Evolutionary conservation across 2,797 vertebrate species (phyloP).

Genomic region (Fistularia tabacaria): DNA sequence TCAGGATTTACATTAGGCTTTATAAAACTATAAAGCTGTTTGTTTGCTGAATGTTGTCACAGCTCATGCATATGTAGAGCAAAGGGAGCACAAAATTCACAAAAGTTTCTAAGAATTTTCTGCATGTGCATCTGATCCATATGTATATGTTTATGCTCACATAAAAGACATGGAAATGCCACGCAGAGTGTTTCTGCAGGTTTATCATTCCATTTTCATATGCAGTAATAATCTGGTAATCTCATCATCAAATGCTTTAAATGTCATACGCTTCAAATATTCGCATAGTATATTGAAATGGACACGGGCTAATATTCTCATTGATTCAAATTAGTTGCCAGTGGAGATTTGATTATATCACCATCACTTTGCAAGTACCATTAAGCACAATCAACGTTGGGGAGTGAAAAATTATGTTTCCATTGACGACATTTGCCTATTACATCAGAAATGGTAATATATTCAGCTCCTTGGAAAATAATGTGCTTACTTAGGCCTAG

Average conservation of each 20-base stretch:
- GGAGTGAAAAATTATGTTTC: slow-evolving; percentile 56
- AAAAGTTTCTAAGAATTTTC: too few species aligned
- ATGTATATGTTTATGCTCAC: slow-evolving; percentile 13
- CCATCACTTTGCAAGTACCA: slow-evolving; percentile 56
- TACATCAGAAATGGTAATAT: slow-evolving; percentile 45
- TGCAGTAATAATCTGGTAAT: slow-evolving; percentile 17
- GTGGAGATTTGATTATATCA: slow-evolving; percentile 65
- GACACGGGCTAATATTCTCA: slow-evolving; percentile 42
- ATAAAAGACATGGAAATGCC: slow-evolving; percentile 30
- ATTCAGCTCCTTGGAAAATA: slow-evolving; percentile 52
- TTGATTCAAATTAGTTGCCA: slow-evolving; percentile 63
- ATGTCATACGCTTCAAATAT: slow-evolving; percentile 50
- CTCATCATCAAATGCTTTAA: slow-evolving; percentile 47
- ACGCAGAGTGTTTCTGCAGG: slow-evolving; percentile 20
- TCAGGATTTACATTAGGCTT: slow-evolving; percentile 1
- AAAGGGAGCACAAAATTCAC: too few species aligned
- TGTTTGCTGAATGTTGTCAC: slow-evolving; percentile 11
- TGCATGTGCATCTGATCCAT: neutral
- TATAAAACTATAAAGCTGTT: slow-evolving; percentile 12
- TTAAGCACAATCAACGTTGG: slow-evolving; percentile 62
- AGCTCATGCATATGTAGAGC: neutral
- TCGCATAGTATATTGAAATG: slow-evolving; percentile 60
- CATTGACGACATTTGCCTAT: slow-evolving; percentile 61
- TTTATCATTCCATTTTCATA: slow-evolving; percentile 5
- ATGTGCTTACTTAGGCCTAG: slow-evolving; percentile 41